These are phyloP conservation scores for Pyrrhia umbra DNA, from an alignment of 2,888 invertebrate species.

Conservation along the genomic window DNA sequence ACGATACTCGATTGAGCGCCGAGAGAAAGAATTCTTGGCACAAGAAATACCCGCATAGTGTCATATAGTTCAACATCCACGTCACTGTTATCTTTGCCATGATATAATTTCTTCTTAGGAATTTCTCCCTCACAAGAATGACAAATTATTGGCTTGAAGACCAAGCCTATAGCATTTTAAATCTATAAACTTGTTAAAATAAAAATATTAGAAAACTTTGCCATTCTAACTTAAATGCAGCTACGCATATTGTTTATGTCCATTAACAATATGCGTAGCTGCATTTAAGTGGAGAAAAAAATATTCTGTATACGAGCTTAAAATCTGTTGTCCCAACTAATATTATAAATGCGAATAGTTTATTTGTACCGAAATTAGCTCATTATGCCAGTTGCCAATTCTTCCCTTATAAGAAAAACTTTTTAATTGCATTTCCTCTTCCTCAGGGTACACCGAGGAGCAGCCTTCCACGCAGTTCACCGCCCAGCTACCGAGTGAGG, in stretches of 20 bases:
- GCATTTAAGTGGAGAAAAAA: too few relatives aligned
- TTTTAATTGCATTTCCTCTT: conserved; percentile 62
- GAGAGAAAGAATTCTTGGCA: conserved; percentile 41
- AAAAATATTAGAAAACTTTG: not conserved
- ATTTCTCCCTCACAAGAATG: not conserved
- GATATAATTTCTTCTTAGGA: conserved; percentile 1
- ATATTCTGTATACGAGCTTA: too few relatives aligned
- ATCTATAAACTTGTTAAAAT: not conserved
- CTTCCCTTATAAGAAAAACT: not conserved
- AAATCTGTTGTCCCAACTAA: too few relatives aligned
- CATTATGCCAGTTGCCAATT: not conserved
- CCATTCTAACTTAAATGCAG: too few relatives aligned
- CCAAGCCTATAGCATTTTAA: not conserved
- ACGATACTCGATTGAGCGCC: conserved; percentile 29
- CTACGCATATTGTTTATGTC: too few relatives aligned
- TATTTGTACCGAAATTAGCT: too few relatives aligned
- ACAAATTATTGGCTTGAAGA: not conserved
- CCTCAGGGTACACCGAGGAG: conserved; percentile 94
- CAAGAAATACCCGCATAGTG: conserved; percentile 31
- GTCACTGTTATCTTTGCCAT: conserved; percentile 1
- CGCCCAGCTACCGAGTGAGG: conserved; percentile 93
- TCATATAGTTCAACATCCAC: conserved; percentile 20
- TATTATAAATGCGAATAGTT: too few relatives aligned
- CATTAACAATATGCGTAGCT: too few relatives aligned
- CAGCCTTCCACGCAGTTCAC: conserved; percentile 94